Base-by-base conservation (phyloP, 2,797 vertebrate species). In the Myotis daubentonii region DNA sequence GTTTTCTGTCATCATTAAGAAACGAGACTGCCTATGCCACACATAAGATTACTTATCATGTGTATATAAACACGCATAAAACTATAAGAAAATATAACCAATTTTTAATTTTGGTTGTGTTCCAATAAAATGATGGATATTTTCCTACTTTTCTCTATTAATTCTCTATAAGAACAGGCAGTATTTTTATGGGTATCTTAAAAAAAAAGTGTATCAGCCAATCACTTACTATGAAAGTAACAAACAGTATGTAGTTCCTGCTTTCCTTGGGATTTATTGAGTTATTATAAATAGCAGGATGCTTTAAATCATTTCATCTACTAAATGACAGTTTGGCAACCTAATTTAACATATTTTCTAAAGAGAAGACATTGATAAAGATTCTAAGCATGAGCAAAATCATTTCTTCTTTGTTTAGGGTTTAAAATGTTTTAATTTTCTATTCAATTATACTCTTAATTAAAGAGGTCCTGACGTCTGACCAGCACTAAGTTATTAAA, bases 271-370 rank as follows among this genome's bases (percentile, higher is more conserved):
- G 51, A 68, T 49, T 87, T 78, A 81, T 25, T 89, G 53, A 80
- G 55, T 86, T 55, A 91, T 38, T 72, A 55, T 25, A 78, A 60
- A 53, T 16, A 94, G 79, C 1, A 93, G 41, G 41, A 82, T 68
- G 51, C 41, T 81, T 96, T 78, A 82, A 90, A 60, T 94, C 47
- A 66, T 66, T 25, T 92, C 62, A 78, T 25, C 65, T 89, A 91
- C 57, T 75, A 92, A 94, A 60, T 71, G 25, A 16, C 44, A 66
- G 1, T 33, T 71, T 88, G 47, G 11, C 71, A 93, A 78, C 12
- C n/a, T 87, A 92, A 96, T 51, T 85, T 72, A 93, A 96, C 33
- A 23, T 66, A 74, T 89, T 74, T 96, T 55, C 74, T n/a, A 88
- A 91, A 95, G 49, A 75, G n/a, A 94, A 68, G 28, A 79, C 65